Percentiles rank a stretch among this genome's conserved stretches.
Conservation (phyloP, 1,140 invertebrate species). For the Drosophila rufa region DNA sequence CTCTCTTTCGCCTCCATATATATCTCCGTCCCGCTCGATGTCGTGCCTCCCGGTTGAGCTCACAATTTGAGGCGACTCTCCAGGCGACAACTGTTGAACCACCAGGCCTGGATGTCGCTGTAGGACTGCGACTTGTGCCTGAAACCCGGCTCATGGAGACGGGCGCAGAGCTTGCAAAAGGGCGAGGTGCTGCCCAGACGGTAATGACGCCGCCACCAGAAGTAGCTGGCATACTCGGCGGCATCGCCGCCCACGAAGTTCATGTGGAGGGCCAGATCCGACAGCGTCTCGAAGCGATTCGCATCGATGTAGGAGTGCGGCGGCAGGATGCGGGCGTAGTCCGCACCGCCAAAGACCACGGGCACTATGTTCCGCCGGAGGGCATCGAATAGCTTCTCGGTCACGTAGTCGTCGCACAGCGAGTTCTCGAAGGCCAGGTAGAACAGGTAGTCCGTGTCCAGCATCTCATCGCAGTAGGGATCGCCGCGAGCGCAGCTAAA, state of each 20-base stretch:
- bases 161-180: slow-evolving; percentile 79
- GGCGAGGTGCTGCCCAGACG: slow-evolving; percentile 57
- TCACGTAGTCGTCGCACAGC: slow-evolving; percentile 87
- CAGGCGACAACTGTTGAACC: slow-evolving; percentile 73
- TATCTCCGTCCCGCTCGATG: not conserved
- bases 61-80: slow-evolving; percentile 55
- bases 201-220: slow-evolving; percentile 86
- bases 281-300: slow-evolving; percentile 86
- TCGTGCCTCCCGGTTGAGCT: slow-evolving; percentile 20
- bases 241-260: slow-evolving; percentile 85
- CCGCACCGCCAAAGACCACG: slow-evolving; percentile 87
- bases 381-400: slow-evolving; percentile 87
- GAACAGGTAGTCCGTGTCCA: slow-evolving; percentile 87
- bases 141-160: slow-evolving; percentile 60
- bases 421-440: slow-evolving; percentile 89
- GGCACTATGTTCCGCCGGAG: slow-evolving; percentile 86
- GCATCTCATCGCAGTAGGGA: slow-evolving; percentile 81
- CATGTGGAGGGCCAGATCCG: slow-evolving; percentile 86
- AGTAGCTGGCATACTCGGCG: slow-evolving; percentile 86
- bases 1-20: slow-evolving; percentile 4
- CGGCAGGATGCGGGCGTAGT: slow-evolving; percentile 87
- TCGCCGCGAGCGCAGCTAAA: slow-evolving; percentile 80
- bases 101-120: slow-evolving; percentile 76
- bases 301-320: slow-evolving; percentile 88
- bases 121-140: slow-evolving; percentile 68